Evolutionary conservation across 2,797 vertebrate genomes (phyloP).

Genomic region (Lepus oiostolus): DNA sequence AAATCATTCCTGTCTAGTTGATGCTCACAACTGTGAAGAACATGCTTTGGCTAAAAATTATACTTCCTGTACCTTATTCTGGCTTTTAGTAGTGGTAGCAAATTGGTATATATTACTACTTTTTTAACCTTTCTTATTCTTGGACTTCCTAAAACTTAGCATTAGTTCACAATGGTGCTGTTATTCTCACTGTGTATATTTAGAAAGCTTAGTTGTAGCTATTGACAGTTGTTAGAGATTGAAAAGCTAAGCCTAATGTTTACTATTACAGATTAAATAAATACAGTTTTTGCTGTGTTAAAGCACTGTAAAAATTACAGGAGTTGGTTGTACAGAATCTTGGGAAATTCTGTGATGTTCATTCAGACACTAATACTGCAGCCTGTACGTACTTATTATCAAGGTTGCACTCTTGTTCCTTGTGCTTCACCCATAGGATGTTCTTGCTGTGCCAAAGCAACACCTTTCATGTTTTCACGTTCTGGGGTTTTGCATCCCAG

Average conservation of each 20-base stretch:
- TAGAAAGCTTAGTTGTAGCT: conserved; percentile 40
- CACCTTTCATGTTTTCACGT: conserved; percentile 7
- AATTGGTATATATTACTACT: conserved; percentile 15
- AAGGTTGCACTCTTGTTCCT: background rate
- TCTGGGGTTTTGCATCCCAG: background rate
- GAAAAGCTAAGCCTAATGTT: conserved; percentile 55
- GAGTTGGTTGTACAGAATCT: background rate
- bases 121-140: conserved; percentile 52
- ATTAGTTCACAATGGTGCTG: conserved; percentile 10
- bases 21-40: conserved; percentile 17
- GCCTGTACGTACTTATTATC: background rate
- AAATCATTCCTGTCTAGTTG: conserved; percentile 31
- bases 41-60: conserved; percentile 40
- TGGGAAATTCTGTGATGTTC: background rate
- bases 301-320: conserved; percentile 30
- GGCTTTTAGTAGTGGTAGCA: background rate
- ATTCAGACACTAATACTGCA: background rate
- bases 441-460: background rate
- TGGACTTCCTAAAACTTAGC: conserved; percentile 9
- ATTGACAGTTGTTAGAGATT: conserved; percentile 35
- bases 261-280: conserved; percentile 8
- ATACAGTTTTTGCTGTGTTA: conserved; percentile 48
- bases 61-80: background rate
- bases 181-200: conserved; percentile 9
- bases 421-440: background rate